These are phyloP conservation scores for Venturia canescens DNA, from an alignment of 1,140 invertebrate genomes.

Conservation along the genomic window DNA sequence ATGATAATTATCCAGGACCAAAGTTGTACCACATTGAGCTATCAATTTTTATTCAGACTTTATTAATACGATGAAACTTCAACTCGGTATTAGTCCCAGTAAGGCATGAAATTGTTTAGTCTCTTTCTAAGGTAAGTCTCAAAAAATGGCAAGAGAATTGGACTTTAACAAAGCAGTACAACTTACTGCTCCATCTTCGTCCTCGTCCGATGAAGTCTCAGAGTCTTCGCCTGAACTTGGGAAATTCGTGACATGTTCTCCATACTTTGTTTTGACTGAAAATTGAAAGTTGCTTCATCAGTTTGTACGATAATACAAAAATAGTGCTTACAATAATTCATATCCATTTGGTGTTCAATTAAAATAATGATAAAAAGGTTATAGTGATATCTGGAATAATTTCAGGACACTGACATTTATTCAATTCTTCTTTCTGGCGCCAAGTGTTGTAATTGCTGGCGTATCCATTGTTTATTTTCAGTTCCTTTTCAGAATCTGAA, in stretches of 20 bases:
- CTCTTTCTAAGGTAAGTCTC: too few species aligned
- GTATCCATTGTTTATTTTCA: slow-evolving; percentile 88
- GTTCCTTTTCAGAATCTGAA: slow-evolving; percentile 74
- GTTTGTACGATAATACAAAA: slow-evolving; percentile 30
- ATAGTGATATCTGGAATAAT: slow-evolving; percentile 37
- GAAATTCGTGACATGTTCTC: slow-evolving; percentile 73
- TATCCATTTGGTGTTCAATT: slow-evolving; percentile 18
- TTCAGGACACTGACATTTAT: slow-evolving; percentile 83
- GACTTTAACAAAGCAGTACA: slow-evolving; percentile 19
- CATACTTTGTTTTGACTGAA: slow-evolving; percentile 87
- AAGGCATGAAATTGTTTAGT: too few species aligned
- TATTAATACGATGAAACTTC: too few species aligned
- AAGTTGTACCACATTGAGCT: too few species aligned
- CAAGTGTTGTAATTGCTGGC: slow-evolving; percentile 89
- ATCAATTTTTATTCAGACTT: too few species aligned
- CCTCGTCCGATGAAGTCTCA: slow-evolving; percentile 78
- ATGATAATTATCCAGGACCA: too few species aligned
- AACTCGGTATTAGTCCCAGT: too few species aligned
- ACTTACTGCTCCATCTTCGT: slow-evolving; percentile 80
- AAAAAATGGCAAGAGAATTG: too few species aligned
- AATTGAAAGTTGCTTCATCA: slow-evolving; percentile 50
- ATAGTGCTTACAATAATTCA: slow-evolving; percentile 47
- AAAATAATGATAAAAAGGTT: slow-evolving; percentile 44
- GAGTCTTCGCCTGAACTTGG: slow-evolving; percentile 70
- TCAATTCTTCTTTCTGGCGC: slow-evolving; percentile 89